A percentile compares a stretch with the other conserved stretches of the same genome.
Conservation (phyloP, 2,797 vertebrate genomes). For the Sebastes kiyomatsui region DNA sequence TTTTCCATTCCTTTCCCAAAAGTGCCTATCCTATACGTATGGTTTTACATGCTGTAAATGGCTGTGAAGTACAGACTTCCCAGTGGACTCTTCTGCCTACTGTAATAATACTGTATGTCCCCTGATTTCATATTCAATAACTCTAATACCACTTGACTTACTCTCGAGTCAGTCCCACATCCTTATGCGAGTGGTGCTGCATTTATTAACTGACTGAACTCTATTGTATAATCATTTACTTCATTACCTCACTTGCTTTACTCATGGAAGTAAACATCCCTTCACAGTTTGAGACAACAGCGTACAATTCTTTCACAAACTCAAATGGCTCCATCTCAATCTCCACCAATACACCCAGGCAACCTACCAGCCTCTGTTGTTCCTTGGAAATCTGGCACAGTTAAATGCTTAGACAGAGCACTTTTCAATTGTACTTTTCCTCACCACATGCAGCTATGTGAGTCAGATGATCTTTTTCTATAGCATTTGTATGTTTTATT, state of each 20-base stretch:
- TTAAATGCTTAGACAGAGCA: not conserved
- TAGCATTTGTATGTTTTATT: not conserved
- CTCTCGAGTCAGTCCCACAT: not conserved
- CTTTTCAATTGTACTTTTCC: not conserved
- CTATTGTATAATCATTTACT: not conserved
- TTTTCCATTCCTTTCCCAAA: slow-evolving; percentile 18
- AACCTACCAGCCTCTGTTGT: not conserved
- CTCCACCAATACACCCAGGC: not conserved
- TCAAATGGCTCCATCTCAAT: not conserved
- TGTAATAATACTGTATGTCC: not conserved
- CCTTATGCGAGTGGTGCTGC: not conserved
- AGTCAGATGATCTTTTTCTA: not conserved
- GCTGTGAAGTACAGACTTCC: not conserved
- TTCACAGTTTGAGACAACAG: not conserved
- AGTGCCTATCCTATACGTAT: not conserved
- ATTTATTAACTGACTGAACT: not conserved
- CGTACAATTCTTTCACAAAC: not conserved
- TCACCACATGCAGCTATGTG: not conserved
- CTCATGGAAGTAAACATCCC: not conserved
- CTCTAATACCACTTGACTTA: not conserved
- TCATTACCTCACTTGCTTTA: not conserved
- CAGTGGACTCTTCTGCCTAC: not conserved
- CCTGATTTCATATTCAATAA: slow-evolving; percentile 4
- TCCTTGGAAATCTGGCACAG: not conserved
- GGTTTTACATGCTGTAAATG: slow-evolving; percentile 10